Evolutionary conservation across 1,140 invertebrate species (phyloP).

Genomic region (Daktulosphaira vitifoliae): DNA sequence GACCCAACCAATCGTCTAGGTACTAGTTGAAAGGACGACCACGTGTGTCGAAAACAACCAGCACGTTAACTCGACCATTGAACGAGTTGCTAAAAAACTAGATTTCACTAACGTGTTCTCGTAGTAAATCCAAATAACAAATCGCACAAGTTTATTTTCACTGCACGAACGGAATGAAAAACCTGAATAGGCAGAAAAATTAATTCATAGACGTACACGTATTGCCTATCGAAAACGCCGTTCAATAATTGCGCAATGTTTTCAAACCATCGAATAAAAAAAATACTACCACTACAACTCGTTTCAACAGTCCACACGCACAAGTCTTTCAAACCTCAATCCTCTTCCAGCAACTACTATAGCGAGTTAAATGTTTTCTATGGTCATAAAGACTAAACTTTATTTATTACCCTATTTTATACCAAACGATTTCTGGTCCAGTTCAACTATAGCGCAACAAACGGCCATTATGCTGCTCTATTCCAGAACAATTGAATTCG

Average conservation of each 20-base stretch:
- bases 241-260: neutral
- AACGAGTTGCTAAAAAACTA: too few relatives aligned
- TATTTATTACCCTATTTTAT: constrained; percentile 18
- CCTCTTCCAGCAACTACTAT: neutral
- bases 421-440: constrained; percentile 17
- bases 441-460: neutral
- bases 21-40: neutral
- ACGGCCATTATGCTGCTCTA: neutral
- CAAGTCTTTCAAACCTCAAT: too few relatives aligned
- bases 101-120: too few relatives aligned
- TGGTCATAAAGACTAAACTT: constrained; percentile 14
- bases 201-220: neutral
- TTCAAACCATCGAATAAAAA: too few relatives aligned
- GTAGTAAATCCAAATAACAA: too few relatives aligned
- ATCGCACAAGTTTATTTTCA: too few relatives aligned
- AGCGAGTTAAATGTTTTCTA: constrained; percentile 26
- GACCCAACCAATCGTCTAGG: too few relatives aligned
- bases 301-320: too few relatives aligned
- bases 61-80: too few relatives aligned
- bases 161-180: too few relatives aligned
- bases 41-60: constrained; percentile 13
- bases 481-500: constrained; percentile 6
- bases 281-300: too few relatives aligned
- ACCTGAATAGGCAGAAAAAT: too few relatives aligned
- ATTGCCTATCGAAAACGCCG: neutral